phyloP scores from a whole-genome alignment of 2,888 invertebrate genomes.

The Orchesella flavescens region DNA sequence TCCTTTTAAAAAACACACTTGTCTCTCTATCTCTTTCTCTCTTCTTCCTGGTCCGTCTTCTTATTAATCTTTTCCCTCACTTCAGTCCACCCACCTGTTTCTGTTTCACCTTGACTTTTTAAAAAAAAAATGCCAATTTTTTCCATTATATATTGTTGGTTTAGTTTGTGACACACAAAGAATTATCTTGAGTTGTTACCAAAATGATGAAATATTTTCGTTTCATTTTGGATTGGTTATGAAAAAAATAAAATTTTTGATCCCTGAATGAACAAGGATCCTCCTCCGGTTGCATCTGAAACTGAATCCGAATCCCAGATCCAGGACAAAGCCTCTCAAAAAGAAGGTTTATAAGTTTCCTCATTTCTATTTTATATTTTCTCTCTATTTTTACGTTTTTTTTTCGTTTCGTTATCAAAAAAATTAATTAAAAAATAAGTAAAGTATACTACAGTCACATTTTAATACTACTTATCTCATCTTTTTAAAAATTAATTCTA shows the following conservation, averaged over 20 bases:
- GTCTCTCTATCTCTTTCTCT: not conserved
- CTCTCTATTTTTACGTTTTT: constrained; percentile 36
- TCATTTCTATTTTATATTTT: constrained; percentile 34
- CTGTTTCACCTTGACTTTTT: constrained; percentile 4
- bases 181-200: constrained; percentile 31
- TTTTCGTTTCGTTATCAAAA: constrained; percentile 17
- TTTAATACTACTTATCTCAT: too few relatives aligned
- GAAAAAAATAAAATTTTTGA: constrained; percentile 42
- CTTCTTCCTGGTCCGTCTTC: not conserved
- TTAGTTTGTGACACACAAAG: constrained; percentile 55
- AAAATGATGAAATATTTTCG: constrained; percentile 29
- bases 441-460: too few relatives aligned
- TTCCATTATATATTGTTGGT: constrained; percentile 5
- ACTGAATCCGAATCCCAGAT: constrained; percentile 37
- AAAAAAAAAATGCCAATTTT: constrained; percentile 29
- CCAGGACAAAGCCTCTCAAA: constrained; percentile 62
- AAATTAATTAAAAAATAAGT: not conserved
- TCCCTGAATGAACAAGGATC: constrained; percentile 58
- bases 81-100: not conserved
- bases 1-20: not conserved
- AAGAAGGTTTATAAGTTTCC: constrained; percentile 61
- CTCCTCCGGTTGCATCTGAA: constrained; percentile 60
- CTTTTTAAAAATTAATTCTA: too few relatives aligned
- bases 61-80: not conserved
- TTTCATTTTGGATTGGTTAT: constrained; percentile 58